Evolutionary conservation across 2,113 vertebrate species (phyloP).

Genomic region (Aplodontia rufa): DNA sequence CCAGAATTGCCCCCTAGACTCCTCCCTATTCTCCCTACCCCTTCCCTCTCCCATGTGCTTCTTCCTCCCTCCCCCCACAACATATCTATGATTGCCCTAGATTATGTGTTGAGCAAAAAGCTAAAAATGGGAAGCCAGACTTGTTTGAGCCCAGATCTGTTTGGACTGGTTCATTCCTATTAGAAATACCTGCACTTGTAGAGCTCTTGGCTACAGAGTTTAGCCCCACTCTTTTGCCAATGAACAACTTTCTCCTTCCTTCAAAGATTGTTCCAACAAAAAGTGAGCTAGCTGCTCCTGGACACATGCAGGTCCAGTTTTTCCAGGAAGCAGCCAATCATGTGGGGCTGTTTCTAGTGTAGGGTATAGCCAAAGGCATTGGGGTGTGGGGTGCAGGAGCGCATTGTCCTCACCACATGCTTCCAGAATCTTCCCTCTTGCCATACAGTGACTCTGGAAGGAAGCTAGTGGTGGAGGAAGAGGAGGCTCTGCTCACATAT

Average conservation of each 20-base stretch:
- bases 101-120: slow-evolving; percentile 36
- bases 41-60: too few species aligned
- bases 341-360: background rate
- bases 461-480: background rate
- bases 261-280: background rate
- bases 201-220: background rate
- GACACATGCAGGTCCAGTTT: background rate
- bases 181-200: background rate
- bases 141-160: slow-evolving; percentile 19
- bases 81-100: too few species aligned
- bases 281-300: slow-evolving; percentile 29
- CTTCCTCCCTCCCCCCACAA: too few species aligned
- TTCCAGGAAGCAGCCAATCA: slow-evolving; percentile 31
- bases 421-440: background rate
- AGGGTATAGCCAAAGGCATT: background rate
- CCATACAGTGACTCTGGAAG: slow-evolving; percentile 29
- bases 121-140: slow-evolving; percentile 49
- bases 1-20: too few species aligned
- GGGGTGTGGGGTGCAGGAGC: background rate
- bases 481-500: slow-evolving; percentile 1
- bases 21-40: too few species aligned
- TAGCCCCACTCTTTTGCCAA: background rate
- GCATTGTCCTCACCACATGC: background rate
- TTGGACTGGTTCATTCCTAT: slow-evolving; percentile 2
- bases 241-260: slow-evolving; percentile 1